These are phyloP conservation scores for Gasteruption jaculator DNA, from an alignment of 2,888 invertebrate genomes.

Conservation along the genomic window DNA sequence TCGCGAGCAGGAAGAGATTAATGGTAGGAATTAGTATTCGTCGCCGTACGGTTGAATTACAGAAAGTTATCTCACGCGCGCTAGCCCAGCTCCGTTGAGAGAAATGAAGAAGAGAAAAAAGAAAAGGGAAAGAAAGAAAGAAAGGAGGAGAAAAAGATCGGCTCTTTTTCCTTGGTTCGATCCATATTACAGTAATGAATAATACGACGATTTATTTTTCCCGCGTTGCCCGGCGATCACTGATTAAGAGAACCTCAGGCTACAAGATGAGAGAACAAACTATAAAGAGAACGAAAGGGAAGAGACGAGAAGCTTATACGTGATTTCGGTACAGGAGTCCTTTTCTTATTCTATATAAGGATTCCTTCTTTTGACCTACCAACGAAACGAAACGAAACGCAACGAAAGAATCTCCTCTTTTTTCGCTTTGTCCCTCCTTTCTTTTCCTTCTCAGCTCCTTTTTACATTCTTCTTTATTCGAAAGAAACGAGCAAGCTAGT, in stretches of 20 bases:
- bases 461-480: too few relatives aligned
- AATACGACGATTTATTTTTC: constrained; percentile 47
- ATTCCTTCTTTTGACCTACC: too few relatives aligned
- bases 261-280: neutral
- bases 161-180: constrained; percentile 28
- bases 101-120: constrained; percentile 12
- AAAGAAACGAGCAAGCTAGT: too few relatives aligned
- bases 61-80: constrained; percentile 41
- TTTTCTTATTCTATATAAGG: too few relatives aligned
- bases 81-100: constrained; percentile 18
- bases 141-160: too few relatives aligned
- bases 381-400: too few relatives aligned
- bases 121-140: neutral
- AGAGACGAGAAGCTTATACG: neutral
- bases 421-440: too few relatives aligned
- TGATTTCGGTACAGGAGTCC: too few relatives aligned
- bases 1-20: constrained; percentile 45
- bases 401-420: too few relatives aligned
- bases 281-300: neutral
- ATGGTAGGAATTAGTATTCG: constrained; percentile 48
- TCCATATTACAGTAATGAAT: constrained; percentile 45
- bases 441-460: too few relatives aligned
- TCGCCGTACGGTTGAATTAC: constrained; percentile 46
- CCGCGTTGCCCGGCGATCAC: constrained; percentile 37
- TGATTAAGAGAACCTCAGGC: constrained; percentile 36